Base-by-base conservation (phyloP, 2,113 vertebrate species). In the Rhabdomys dilectus region DNA sequence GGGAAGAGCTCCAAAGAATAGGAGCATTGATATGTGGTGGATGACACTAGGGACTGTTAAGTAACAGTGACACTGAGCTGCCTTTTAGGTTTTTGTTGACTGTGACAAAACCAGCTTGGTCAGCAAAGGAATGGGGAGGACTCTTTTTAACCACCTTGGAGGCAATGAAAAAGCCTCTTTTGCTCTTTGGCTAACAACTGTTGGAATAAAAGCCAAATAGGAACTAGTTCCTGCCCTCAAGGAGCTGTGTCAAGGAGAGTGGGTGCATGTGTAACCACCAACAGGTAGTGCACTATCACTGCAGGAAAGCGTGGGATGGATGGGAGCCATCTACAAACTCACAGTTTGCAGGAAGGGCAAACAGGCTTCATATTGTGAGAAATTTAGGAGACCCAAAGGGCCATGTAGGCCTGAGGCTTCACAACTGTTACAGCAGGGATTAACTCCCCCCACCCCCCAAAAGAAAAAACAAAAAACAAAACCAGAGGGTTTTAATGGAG, bases 31-130 rank as follows among this genome's bases (percentile, higher is more conserved):
- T 96, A 90, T 82, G 91, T 45, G 36, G 68, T 89, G 92, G 97
- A 94, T 95, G 94, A 97, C 94, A 95, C 91, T 87, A 96, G 91
- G 70, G 75, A 76, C 84, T 94, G 56, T 97, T 96, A 96, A 97
- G 81, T 91, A 96, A 88, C 78, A 85, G 91, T 94, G 96, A 91
- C 82, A 90, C 58, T 90, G 89, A 91, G 75, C 70, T 58, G 94
- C 82, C 89, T 94, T 96, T 96, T 91, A 82, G 88, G 70, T 96
- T 95, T 97, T 97, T 97, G 87, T 95, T 89, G 77, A 42, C 92
- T 31, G 31, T 60, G 73, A 96, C 66, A 91, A 92, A 96, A 96
- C 90, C 96, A 94, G 89, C 9, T 76, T 93, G 85, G 34, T 95
- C 56, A 36, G 95, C 70, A 91, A 96, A 96, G 93, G 68, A 96